These are phyloP conservation scores for Cheilosia vernalis DNA, from an alignment of 2,888 invertebrate species.

Conservation along the genomic window DNA sequence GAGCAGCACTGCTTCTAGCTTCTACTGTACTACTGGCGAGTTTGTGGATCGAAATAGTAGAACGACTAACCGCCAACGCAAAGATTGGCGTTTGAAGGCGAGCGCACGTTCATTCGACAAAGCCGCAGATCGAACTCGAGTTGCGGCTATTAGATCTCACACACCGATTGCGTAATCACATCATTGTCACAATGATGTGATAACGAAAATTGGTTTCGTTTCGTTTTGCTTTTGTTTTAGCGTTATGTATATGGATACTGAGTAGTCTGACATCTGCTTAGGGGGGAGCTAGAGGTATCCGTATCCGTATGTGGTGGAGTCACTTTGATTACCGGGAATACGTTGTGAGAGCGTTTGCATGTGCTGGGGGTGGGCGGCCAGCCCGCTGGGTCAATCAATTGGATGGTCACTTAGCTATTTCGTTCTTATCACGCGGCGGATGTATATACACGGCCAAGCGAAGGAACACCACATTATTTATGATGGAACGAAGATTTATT, in stretches of 20 bases:
- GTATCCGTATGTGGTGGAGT: background rate
- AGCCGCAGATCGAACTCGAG: constrained; percentile 43
- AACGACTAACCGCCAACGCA: background rate
- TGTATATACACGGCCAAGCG: background rate
- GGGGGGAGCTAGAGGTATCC: background rate
- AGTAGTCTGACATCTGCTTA: constrained; percentile 5
- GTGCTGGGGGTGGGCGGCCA: background rate
- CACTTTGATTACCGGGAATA: constrained; percentile 3
- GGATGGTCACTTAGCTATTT: background rate
- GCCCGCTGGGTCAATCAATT: constrained; percentile 3
- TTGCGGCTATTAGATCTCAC: constrained; percentile 19
- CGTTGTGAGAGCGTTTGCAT: background rate
- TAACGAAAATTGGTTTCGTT: constrained; percentile 23
- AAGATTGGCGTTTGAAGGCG: constrained; percentile 8
- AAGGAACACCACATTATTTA: background rate
- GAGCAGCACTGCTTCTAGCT: background rate
- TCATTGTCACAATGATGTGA: constrained; percentile 10
- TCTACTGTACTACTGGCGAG: background rate
- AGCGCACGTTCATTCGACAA: background rate
- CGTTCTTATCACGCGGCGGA: constrained; percentile 6
- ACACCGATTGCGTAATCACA: constrained; percentile 39
- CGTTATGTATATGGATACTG: background rate
- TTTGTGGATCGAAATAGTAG: constrained; percentile 19
- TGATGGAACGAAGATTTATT: constrained; percentile 1
- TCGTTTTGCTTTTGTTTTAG: background rate